Percentiles rank a stretch among this genome's conserved stretches.
Evolutionary conservation across 2,888 invertebrate genomes (phyloP).

Genomic region (Baccha elongata): DNA sequence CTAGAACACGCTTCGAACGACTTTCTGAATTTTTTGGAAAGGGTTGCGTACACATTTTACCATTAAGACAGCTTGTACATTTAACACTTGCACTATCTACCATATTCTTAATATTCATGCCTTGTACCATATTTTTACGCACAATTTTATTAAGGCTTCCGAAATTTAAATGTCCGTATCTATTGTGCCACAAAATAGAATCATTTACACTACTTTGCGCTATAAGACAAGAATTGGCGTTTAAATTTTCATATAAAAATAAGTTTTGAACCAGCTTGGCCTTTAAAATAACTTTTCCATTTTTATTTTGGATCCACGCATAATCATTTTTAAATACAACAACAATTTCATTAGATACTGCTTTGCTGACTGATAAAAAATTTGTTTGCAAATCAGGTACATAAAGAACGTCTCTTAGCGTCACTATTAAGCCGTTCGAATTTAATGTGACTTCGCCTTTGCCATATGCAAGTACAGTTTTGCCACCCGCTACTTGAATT

Average conservation of each 20-base stretch:
- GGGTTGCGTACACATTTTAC: background rate
- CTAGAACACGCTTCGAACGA: background rate
- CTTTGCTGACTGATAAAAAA: constrained; percentile 28
- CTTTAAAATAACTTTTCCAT: background rate
- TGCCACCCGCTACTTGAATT: background rate
- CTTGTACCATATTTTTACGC: background rate
- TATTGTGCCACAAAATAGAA: constrained; percentile 8
- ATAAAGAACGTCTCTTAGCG: background rate
- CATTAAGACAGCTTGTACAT: background rate
- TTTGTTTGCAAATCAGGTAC: background rate
- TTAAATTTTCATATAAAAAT: background rate
- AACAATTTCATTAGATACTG: constrained; percentile 2
- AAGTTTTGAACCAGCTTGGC: background rate
- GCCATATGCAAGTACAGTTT: background rate
- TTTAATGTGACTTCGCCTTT: constrained; percentile 4
- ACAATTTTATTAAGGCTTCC: background rate
- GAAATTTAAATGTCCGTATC: background rate
- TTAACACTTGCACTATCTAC: background rate
- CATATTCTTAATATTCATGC: background rate
- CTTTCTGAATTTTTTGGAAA: background rate
- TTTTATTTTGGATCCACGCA: background rate
- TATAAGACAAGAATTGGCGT: background rate
- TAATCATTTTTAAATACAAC: background rate
- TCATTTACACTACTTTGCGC: background rate
- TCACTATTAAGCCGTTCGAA: background rate